Evolutionary conservation across 2,797 vertebrate genomes (phyloP).

Genomic region (Remorina albescens): DNA sequence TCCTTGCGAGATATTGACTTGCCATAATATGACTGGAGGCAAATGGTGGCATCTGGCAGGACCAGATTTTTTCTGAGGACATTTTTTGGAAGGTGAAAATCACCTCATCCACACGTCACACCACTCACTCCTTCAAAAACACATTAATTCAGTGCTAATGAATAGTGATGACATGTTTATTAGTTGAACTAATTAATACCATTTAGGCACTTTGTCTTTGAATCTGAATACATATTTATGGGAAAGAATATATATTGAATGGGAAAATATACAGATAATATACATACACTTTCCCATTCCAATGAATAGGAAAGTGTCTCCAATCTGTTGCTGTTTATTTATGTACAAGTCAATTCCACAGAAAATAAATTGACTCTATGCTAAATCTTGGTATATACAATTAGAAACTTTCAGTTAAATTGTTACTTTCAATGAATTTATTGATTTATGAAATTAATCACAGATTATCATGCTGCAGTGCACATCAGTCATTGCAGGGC

Average conservation of each 20-base stretch:
- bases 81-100: conserved; percentile 51
- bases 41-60: conserved; percentile 41
- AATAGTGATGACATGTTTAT: neutral
- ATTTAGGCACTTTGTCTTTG: neutral
- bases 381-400: neutral
- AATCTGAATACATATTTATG: too few species aligned
- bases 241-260: too few species aligned
- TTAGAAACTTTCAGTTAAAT: neutral
- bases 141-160: conserved; percentile 1
- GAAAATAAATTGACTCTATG: neutral
- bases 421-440: neutral
- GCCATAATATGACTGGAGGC: conserved; percentile 39
- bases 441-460: neutral
- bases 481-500: neutral
- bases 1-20: conserved; percentile 40
- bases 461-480: neutral
- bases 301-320: too few species aligned
- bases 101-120: conserved; percentile 1
- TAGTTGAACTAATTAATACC: neutral
- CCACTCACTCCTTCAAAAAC: conserved; percentile 1
- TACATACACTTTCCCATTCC: too few species aligned
- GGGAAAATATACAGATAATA: too few species aligned
- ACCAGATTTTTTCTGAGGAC: conserved; percentile 36
- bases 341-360: neutral
- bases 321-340: too few species aligned